A percentile compares a stretch with the other conserved stretches of the same genome.
phyloP scores from a whole-genome alignment of 2,797 vertebrate species.

The Anguilla pacifica region DNA sequence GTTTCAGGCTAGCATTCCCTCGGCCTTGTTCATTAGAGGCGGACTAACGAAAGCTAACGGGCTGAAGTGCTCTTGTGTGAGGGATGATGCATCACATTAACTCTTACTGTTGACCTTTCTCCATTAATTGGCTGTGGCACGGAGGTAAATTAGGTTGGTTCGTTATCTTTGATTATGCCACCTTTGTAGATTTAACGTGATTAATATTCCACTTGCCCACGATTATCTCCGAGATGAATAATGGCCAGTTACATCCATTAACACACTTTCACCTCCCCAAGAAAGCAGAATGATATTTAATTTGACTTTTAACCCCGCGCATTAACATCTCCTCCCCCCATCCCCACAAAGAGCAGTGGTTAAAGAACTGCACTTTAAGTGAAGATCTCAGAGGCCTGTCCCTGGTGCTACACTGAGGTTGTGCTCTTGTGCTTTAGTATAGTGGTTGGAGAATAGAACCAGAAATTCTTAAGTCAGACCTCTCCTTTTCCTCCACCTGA shows the following conservation, averaged over 20 bases:
- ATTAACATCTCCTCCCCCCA: background rate
- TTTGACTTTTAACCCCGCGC: background rate
- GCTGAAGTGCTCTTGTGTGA: background rate
- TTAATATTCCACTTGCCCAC: background rate
- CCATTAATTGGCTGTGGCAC: background rate
- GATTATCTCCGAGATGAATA: background rate
- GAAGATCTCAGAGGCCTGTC: background rate
- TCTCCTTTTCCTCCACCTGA: background rate
- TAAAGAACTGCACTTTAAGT: background rate
- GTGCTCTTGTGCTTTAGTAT: background rate
- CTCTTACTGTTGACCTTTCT: conserved; percentile 20
- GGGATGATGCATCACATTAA: conserved; percentile 20
- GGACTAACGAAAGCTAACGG: background rate
- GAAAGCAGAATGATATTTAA: background rate
- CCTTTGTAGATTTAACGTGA: background rate
- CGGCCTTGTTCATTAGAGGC: background rate
- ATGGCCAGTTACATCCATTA: background rate
- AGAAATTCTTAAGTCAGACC: background rate
- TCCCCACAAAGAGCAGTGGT: background rate
- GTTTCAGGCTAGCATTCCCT: background rate
- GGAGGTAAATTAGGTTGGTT: conserved; percentile 5
- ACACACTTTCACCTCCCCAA: background rate
- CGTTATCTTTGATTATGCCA: conserved; percentile 12
- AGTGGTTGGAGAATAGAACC: background rate
- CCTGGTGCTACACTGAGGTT: background rate